Evolutionary conservation across 1,140 invertebrate genomes (phyloP).

Genomic region (Drosophila mayri): DNA sequence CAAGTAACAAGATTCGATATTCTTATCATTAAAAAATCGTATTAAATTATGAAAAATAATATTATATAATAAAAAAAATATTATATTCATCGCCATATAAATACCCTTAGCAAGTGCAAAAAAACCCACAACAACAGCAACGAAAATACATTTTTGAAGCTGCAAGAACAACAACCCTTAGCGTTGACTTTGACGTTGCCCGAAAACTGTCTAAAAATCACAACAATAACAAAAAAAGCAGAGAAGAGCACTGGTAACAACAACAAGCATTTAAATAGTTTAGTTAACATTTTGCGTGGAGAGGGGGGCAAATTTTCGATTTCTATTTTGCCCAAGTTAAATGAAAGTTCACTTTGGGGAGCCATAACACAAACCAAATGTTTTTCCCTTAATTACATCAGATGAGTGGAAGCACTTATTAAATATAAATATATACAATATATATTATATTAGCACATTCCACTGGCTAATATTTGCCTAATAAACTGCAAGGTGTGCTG

Average conservation of each 20-base stretch:
- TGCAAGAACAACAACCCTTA: constrained; percentile 30
- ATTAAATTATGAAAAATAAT: neutral
- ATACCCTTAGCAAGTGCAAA: neutral
- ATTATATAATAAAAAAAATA: no score
- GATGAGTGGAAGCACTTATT: neutral
- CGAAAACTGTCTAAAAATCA: constrained; percentile 46
- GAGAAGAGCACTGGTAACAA: constrained; percentile 1
- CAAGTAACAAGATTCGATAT: no score
- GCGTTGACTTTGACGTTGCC: constrained; percentile 44
- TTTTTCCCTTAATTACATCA: constrained; percentile 16
- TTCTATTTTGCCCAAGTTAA: constrained; percentile 28
- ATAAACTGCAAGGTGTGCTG: neutral
- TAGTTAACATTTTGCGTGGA: constrained; percentile 30
- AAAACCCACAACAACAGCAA: constrained; percentile 7
- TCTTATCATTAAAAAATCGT: no score
- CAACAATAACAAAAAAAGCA: neutral
- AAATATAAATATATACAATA: no score
- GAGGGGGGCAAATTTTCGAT: constrained; percentile 13
- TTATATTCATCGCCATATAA: no score
- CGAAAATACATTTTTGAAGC: constrained; percentile 5
- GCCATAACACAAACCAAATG: constrained; percentile 15
- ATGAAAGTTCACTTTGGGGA: constrained; percentile 35
- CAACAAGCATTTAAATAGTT: constrained; percentile 42
- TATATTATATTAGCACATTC: no score
- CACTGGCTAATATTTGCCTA: neutral